These are phyloP conservation scores for Sinosuthora webbiana DNA, from an alignment of 2,113 vertebrate species.

Conservation along the genomic window DNA sequence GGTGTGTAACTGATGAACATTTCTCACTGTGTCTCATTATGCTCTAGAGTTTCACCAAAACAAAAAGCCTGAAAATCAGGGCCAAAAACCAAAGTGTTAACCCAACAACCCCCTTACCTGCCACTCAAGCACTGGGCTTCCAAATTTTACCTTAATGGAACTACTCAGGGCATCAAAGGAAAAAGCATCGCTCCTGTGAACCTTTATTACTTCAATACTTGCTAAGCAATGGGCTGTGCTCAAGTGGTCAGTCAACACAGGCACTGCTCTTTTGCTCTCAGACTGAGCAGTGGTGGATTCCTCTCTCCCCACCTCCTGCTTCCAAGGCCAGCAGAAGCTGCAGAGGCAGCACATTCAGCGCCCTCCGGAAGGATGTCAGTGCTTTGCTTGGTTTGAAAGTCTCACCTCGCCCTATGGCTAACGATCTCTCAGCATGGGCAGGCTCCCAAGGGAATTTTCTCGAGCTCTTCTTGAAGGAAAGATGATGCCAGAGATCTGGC, in stretches of 20 bases:
- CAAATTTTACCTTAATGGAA: neutral
- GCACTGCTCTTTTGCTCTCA: neutral
- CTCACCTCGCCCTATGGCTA: neutral
- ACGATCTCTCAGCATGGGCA: neutral
- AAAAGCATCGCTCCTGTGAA: neutral
- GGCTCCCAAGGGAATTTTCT: slow-evolving; percentile 33
- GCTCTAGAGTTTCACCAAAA: neutral
- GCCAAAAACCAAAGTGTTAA: neutral
- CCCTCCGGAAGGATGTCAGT: neutral
- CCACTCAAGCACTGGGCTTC: neutral
- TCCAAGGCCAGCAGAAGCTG: slow-evolving; percentile 9
- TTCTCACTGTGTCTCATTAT: neutral
- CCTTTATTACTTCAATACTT: neutral
- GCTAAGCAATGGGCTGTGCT: neutral
- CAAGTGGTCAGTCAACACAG: neutral
- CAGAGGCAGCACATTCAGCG: slow-evolving; percentile 30
- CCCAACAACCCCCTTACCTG: neutral
- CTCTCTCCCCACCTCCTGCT: neutral
- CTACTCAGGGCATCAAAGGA: neutral
- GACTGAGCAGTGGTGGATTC: neutral
- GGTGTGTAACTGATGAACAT: neutral
- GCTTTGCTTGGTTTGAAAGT: slow-evolving; percentile 16
- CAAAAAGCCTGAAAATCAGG: neutral
- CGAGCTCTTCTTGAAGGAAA: neutral
- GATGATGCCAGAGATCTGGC: neutral